Conservation (phyloP, 2,888 invertebrate genomes). For the Drosophila putrida region DNA sequence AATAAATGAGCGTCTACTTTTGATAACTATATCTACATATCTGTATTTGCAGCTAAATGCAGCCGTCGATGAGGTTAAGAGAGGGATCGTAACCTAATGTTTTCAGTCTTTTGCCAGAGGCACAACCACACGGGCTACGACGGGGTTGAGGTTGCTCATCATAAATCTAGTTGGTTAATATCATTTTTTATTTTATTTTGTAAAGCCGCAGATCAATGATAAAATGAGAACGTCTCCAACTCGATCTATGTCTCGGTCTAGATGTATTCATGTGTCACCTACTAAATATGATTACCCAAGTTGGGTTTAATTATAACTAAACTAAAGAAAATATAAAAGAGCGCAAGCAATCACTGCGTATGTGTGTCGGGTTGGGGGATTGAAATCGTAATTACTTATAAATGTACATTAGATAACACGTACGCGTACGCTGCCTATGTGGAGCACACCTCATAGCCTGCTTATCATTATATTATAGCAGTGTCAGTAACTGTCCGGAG, state of each 20-base stretch:
- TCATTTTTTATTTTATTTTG: not conserved
- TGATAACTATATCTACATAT: conserved; percentile 47
- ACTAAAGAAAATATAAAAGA: not conserved
- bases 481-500: conserved; percentile 30
- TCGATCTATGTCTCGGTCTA: not conserved
- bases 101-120: conserved; percentile 58
- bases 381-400: conserved; percentile 62
- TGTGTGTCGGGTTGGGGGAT: conserved; percentile 25
- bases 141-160: not conserved
- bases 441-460: conserved; percentile 43
- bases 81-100: conserved; percentile 19
- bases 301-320: conserved; percentile 15
- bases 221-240: conserved; percentile 14
- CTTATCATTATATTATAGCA: conserved; percentile 62
- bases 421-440: conserved; percentile 48
- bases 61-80: conserved; percentile 37
- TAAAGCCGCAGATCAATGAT: conserved; percentile 28
- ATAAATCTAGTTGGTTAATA: not conserved
- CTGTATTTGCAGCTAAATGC: conserved; percentile 21
- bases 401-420: conserved; percentile 74
- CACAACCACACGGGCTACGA: conserved; percentile 46
- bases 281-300: conserved; percentile 12
- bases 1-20: conserved; percentile 28
- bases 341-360: conserved; percentile 7
- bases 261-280: conserved; percentile 9